These are phyloP conservation scores for Carposina sasakii DNA, from an alignment of 1,140 invertebrate species.

Conservation along the genomic window DNA sequence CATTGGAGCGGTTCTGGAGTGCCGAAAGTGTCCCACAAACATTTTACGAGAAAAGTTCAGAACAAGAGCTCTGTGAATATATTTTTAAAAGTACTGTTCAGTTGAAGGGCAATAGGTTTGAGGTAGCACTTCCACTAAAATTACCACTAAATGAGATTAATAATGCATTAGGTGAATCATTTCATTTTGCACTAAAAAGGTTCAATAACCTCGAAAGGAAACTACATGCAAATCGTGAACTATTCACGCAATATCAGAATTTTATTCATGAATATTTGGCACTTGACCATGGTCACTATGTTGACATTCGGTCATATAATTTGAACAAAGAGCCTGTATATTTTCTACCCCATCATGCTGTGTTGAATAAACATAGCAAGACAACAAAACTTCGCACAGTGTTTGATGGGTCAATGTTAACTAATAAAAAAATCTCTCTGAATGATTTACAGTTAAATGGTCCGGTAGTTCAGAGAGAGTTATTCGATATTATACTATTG, in stretches of 20 bases:
- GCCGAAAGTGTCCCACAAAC: constrained; percentile 8
- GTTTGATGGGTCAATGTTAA: constrained; percentile 5
- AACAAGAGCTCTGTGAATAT: constrained; percentile 2
- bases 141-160: constrained; percentile 8
- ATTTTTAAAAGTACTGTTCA: constrained; percentile 3
- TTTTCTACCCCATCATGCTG: constrained; percentile 3
- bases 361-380: neutral
- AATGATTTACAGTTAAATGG: constrained; percentile 7
- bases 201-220: constrained; percentile 11
- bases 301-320: neutral
- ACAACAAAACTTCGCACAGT: neutral
- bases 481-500: constrained; percentile 6
- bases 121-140: constrained; percentile 12
- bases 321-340: neutral
- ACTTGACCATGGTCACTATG: constrained; percentile 3
- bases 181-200: constrained; percentile 9
- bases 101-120: constrained; percentile 11
- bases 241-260: constrained; percentile 6
- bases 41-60: neutral
- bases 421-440: constrained; percentile 1
- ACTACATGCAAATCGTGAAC: constrained; percentile 4
- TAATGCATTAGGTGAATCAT: constrained; percentile 6
- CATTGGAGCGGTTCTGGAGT: constrained; percentile 1
- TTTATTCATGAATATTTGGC: constrained; percentile 14
- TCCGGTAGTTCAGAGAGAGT: neutral